Percentiles rank a stretch among this genome's conserved stretches.
Conservation (phyloP, 2,113 vertebrate genomes). For the Planiliza haematocheilus region DNA sequence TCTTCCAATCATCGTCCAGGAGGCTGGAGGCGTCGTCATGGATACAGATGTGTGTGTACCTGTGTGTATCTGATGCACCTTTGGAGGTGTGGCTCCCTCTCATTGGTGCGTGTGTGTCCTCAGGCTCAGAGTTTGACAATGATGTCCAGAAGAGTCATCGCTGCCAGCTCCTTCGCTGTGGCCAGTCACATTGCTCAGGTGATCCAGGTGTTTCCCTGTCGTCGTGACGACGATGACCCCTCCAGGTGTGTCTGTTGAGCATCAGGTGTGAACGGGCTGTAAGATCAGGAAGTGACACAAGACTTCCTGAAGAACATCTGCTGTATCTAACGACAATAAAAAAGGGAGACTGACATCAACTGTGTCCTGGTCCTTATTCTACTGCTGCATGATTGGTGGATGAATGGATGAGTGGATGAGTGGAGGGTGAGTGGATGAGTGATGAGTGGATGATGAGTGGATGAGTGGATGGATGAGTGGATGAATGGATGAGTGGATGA, state of each 20-base stretch:
- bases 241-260: constrained; percentile 20
- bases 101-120: constrained; percentile 3
- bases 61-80: not conserved
- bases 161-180: constrained; percentile 60
- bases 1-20: constrained; percentile 87
- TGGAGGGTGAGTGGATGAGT: too few species aligned
- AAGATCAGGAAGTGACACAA: too few species aligned
- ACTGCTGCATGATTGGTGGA: too few species aligned
- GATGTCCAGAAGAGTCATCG: constrained; percentile 75
- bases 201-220: constrained; percentile 65
- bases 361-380: too few species aligned
- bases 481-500: too few species aligned
- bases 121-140: constrained; percentile 72
- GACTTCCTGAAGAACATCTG: too few species aligned
- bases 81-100: not conserved
- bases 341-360: too few species aligned
- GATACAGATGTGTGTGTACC: constrained; percentile 85
- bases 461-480: too few species aligned
- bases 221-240: constrained; percentile 58
- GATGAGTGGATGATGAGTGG: too few species aligned
- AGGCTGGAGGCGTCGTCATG: constrained; percentile 88
- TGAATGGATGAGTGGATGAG: too few species aligned
- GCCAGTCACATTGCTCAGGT: constrained; percentile 43
- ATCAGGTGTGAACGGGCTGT: not conserved
- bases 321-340: too few species aligned